Percentiles rank a stretch among this genome's conserved stretches.
These are phyloP conservation scores for Chloroclystis v-ata DNA, from an alignment of 2,888 invertebrate species.

Conservation along the genomic window DNA sequence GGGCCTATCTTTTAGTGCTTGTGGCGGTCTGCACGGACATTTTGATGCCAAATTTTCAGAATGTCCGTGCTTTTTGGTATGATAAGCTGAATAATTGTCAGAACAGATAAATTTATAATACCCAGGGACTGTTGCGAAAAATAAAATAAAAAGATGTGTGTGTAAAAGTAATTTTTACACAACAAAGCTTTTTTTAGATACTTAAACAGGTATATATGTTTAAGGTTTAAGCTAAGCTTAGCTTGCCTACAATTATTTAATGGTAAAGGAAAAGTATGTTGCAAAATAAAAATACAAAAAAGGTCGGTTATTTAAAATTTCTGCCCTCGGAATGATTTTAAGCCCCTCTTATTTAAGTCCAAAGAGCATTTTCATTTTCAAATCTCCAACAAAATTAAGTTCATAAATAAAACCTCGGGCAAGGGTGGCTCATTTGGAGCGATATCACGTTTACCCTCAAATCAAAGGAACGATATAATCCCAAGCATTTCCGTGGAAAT, in stretches of 20 bases:
- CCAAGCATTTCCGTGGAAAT: constrained; percentile 51
- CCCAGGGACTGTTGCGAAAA: neutral
- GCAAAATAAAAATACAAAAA: constrained; percentile 1
- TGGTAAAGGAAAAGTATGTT: neutral
- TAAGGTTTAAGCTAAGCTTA: neutral
- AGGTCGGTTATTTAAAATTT: constrained; percentile 5
- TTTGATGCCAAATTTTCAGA: constrained; percentile 5
- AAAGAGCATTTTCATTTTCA: constrained; percentile 19
- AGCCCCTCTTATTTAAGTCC: constrained; percentile 9
- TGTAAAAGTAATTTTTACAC: no score
- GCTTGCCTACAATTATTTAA: neutral
- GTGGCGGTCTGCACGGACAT: constrained; percentile 10
- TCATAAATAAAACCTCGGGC: constrained; percentile 39
- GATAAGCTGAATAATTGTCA: constrained; percentile 1
- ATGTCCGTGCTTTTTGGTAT: constrained; percentile 7
- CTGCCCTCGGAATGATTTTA: constrained; percentile 5
- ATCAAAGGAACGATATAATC: constrained; percentile 70
- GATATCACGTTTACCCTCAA: constrained; percentile 67
- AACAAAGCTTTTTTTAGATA: no score
- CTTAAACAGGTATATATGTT: no score
- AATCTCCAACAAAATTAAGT: constrained; percentile 26
- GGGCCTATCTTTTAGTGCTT: constrained; percentile 20
- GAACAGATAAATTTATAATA: neutral
- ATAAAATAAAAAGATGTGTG: no score
- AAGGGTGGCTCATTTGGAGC: constrained; percentile 53